These are phyloP conservation scores for Orius insidiosus DNA, from an alignment of 1,140 invertebrate genomes.

Conservation along the genomic window DNA sequence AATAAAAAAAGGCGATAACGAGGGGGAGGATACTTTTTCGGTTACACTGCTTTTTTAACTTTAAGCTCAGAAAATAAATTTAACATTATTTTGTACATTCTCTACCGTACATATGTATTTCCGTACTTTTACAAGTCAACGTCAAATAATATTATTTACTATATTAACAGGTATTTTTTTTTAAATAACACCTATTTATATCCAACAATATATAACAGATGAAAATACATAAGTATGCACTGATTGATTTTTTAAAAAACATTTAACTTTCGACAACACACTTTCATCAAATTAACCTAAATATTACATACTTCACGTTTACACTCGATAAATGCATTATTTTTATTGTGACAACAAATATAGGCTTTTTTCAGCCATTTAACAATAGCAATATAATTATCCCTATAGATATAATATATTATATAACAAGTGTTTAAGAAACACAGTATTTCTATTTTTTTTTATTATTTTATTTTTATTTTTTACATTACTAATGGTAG, in stretches of 20 bases:
- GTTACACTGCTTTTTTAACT: no score
- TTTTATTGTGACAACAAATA: neutral
- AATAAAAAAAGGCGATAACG: no score
- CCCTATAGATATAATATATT: neutral
- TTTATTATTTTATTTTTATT: neutral
- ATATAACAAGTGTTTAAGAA: neutral
- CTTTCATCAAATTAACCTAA: neutral
- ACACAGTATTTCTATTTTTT: neutral
- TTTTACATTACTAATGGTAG: neutral
- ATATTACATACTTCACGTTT: neutral
- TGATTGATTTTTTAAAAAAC: conserved; percentile 4
- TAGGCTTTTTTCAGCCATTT: conserved; percentile 1
- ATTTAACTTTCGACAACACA: neutral
- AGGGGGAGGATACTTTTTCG: no score
- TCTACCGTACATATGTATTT: no score
- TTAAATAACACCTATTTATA: conserved; percentile 8
- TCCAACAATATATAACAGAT: conserved; percentile 5
- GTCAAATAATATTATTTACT: no score
- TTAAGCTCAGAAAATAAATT: no score
- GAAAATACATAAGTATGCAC: conserved; percentile 6
- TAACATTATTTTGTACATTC: no score
- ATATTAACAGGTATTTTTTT: neutral
- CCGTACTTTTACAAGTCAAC: no score
- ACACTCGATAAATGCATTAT: neutral
- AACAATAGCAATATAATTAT: neutral